Conservation (phyloP, 1,140 invertebrate genomes). For the Araneus ventricosus region DNA sequence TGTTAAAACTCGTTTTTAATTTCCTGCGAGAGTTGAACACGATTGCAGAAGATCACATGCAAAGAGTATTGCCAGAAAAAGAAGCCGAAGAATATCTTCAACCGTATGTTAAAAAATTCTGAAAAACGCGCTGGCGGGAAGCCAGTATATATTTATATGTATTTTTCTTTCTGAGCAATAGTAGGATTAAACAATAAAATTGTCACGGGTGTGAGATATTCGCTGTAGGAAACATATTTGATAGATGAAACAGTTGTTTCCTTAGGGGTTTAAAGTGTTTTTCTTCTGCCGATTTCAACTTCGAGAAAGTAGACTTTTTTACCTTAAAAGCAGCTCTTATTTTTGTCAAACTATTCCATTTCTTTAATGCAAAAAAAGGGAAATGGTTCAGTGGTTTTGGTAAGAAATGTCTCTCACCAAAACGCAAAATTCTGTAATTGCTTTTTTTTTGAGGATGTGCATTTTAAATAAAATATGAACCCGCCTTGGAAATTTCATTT, state of each 20-base stretch:
- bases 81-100: background rate
- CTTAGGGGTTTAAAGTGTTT: background rate
- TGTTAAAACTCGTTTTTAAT: background rate
- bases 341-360: background rate
- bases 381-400: no score
- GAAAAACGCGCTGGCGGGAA: background rate
- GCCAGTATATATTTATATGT: background rate
- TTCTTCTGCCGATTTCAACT: background rate
- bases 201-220: background rate
- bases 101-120: background rate
- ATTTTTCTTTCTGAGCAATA: background rate
- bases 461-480: no score
- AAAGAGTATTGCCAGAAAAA: background rate
- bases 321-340: no score
- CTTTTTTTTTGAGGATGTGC: no score
- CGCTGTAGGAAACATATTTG: background rate
- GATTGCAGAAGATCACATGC: background rate
- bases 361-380: background rate
- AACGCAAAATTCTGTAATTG: no score
- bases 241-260: background rate
- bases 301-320: no score
- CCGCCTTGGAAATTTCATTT: no score
- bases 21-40: background rate
- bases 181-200: conserved; percentile 41
- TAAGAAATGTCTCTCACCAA: no score